A percentile compares a stretch with the other conserved stretches of the same genome.
Conservation (phyloP, 30 jellyfish, hydroid and myxozoan genomes). For the Aurelia sp. region DNA sequence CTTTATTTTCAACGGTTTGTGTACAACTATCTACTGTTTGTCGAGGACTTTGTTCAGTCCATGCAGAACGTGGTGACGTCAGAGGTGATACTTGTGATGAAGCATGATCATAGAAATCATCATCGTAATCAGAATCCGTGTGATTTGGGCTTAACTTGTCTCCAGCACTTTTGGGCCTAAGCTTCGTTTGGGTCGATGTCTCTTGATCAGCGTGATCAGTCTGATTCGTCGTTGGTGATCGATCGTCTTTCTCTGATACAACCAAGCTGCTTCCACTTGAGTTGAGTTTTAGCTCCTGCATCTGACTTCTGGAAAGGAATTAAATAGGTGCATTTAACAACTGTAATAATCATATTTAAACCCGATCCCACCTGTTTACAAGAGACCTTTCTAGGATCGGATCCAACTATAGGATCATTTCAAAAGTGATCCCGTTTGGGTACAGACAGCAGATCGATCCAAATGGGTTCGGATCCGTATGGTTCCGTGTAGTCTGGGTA, state of each 20-base stretch:
- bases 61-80: conserved; percentile 73
- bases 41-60: conserved; percentile 69
- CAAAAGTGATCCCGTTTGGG: too few species aligned
- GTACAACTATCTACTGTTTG: conserved; percentile 79
- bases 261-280: conserved; percentile 23
- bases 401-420: too few species aligned
- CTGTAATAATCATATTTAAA: too few species aligned
- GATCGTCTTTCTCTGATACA: conserved; percentile 22
- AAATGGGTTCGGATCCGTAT: too few species aligned
- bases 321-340: too few species aligned
- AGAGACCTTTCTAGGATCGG: too few species aligned
- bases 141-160: conserved; percentile 28
- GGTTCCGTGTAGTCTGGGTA: too few species aligned
- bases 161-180: conserved; percentile 66
- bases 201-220: too few species aligned
- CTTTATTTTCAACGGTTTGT: conserved; percentile 81
- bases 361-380: too few species aligned
- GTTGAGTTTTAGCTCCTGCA: conserved; percentile 52
- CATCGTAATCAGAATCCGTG: conserved; percentile 54
- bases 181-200: conserved; percentile 3
- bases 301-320: conserved; percentile 39
- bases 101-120: conserved; percentile 72
- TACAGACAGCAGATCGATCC: too few species aligned
- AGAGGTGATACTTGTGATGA: conserved; percentile 71
- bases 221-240: background rate